Evolutionary conservation across 2,888 invertebrate genomes (phyloP), one percentile per base, ranked within the genome.

Genomic region (Parapristionchus giblindavisi): DNA sequence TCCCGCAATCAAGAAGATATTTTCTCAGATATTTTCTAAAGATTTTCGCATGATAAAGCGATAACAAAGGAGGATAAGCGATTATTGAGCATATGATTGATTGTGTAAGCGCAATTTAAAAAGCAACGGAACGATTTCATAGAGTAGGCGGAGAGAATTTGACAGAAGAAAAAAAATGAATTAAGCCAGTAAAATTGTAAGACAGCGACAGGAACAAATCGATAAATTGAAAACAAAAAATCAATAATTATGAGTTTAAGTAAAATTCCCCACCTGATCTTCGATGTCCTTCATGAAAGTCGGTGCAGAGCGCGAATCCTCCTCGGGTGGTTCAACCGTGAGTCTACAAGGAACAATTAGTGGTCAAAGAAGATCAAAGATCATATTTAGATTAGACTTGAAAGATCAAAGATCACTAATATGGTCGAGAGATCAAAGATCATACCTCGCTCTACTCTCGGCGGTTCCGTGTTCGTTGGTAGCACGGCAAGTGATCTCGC

Each of bases 371-470:
- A n/a, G n/a, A n/a, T n/a, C n/a, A n/a, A n/a, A n/a, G n/a, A n/a
- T n/a, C n/a, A n/a, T n/a, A n/a, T n/a, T n/a, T n/a, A 56, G 14
- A 56, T 56, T 56, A 56, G 56, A 56, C 8, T 21, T 56, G 8
- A 21, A 21, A 56, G 56, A 24, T 24, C 8, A 24, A 21, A 56
- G 27, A 11, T 56, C 27, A 21, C 8, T 24, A 24, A 56, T 56
- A n/a, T n/a, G n/a, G n/a, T n/a, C n/a, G 8, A 11, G 27, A 56
- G 56, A 56, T 56, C 27, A n/a, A 5, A 8, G n/a, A 29, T n/a
- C 70, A 2, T 38, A 71, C 70, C 92, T 92, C 17, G 95, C 94
- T 79, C 92, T 92, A 84, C 93, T 93, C 85, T 93, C 89, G 63
- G 89, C 90, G 77, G 90, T 89, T 52, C 91, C 91, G 54, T 90